These are phyloP conservation scores for Rhombomys opimus DNA, from an alignment of 2,113 vertebrate genomes.

Conservation along the genomic window DNA sequence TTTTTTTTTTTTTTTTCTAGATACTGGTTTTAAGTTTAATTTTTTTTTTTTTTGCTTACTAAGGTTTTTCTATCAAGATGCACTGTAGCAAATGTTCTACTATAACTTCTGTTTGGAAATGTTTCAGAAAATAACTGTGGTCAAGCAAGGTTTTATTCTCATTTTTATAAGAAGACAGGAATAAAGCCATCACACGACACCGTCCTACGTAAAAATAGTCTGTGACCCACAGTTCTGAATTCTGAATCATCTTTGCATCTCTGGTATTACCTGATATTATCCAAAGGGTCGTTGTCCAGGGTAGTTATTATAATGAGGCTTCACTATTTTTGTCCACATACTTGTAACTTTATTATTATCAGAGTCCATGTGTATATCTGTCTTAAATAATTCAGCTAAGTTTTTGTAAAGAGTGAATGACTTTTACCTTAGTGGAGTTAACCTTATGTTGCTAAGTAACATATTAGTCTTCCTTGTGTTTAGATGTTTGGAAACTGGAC, in stretches of 20 bases:
- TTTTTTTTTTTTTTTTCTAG: slow-evolving; percentile 17
- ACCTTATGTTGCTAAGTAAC: background rate
- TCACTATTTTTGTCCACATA: background rate
- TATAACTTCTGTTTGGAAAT: background rate
- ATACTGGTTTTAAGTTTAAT: background rate
- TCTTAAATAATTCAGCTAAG: background rate
- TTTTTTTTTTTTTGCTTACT: slow-evolving; percentile 8
- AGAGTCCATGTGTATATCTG: background rate
- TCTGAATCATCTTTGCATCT: slow-evolving; percentile 2
- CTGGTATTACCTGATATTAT: background rate
- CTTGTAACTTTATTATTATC: background rate
- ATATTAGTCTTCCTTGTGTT: slow-evolving; percentile 65
- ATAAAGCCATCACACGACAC: background rate
- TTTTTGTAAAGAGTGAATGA: slow-evolving; percentile 30
- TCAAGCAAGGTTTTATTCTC: background rate
- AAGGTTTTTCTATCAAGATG: background rate
- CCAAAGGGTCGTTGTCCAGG: background rate
- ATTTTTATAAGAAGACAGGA: background rate
- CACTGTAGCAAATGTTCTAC: background rate
- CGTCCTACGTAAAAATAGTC: slow-evolving; percentile 16
- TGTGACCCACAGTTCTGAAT: background rate
- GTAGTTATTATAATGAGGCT: background rate
- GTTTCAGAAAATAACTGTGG: slow-evolving; percentile 53
- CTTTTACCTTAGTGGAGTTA: slow-evolving; percentile 5
- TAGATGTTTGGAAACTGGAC: slow-evolving; percentile 99